Conservation (phyloP, 92 coral and sea anemone species). For the Phenganax marumi region DNA sequence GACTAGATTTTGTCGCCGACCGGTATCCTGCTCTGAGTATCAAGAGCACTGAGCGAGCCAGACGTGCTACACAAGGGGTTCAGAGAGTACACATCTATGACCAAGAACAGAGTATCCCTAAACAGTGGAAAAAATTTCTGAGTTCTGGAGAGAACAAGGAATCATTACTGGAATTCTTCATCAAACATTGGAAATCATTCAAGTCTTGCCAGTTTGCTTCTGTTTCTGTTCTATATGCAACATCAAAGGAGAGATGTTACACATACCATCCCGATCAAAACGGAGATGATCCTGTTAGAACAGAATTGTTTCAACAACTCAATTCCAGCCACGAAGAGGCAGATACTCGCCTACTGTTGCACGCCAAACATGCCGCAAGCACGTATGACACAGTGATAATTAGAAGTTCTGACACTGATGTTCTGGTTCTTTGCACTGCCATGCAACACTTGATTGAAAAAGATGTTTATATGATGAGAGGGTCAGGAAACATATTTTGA, state of each 20-base stretch:
- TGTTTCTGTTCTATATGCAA: conserved; percentile 1
- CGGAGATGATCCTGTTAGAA: conserved; percentile 4
- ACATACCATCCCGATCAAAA: conserved; percentile 14
- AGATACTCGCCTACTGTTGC: too few relatives aligned
- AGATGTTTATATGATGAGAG: conserved; percentile 36
- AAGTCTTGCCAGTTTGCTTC: conserved; percentile 19
- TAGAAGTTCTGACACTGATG: conserved; percentile 49
- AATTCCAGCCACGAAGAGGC: conserved; percentile 31
- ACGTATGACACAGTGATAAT: conserved; percentile 33
- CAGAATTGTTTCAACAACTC: not conserved
- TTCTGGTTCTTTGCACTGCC: conserved; percentile 37
- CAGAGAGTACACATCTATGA: conserved; percentile 41
- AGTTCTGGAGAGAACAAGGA: conserved; percentile 53
- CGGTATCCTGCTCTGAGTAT: conserved; percentile 45
- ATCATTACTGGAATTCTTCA: conserved; percentile 33
- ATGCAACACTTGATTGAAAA: conserved; percentile 46
- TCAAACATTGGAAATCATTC: conserved; percentile 37
- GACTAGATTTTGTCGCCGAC: conserved; percentile 42
- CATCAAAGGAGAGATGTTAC: conserved; percentile 4
- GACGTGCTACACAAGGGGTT: conserved; percentile 43
- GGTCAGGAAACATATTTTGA: conserved; percentile 44
- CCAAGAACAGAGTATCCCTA: conserved; percentile 44
- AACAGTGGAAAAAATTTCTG: too few relatives aligned
- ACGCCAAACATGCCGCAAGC: conserved; percentile 44
- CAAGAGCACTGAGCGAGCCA: conserved; percentile 43